These are phyloP conservation scores for Leptinotarsa rubiginosa DNA, from an alignment of 2,888 invertebrate species.

Conservation along the genomic window DNA sequence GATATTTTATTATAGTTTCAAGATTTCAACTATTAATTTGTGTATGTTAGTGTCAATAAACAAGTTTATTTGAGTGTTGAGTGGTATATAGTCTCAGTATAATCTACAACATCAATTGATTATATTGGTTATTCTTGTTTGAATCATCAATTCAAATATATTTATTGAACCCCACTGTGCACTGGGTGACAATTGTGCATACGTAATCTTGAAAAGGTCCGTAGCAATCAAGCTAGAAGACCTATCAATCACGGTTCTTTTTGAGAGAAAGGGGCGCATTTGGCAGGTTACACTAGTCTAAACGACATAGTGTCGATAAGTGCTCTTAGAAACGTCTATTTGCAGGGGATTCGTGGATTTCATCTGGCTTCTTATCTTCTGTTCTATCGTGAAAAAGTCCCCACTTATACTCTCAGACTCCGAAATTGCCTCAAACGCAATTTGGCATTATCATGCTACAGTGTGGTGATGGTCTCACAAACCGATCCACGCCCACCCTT, in stretches of 20 bases:
- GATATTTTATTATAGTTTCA: no score
- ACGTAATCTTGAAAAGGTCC: not conserved
- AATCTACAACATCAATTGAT: no score
- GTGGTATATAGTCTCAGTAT: no score
- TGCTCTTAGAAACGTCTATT: slow-evolving; percentile 27
- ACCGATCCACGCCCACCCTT: slow-evolving; percentile 21
- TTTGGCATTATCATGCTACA: slow-evolving; percentile 45
- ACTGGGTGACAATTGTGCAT: not conserved
- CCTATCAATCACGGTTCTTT: slow-evolving; percentile 31
- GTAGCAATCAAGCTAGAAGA: slow-evolving; percentile 20
- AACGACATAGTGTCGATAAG: slow-evolving; percentile 38
- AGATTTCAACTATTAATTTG: no score
- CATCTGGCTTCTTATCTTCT: slow-evolving; percentile 49
- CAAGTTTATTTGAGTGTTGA: no score
- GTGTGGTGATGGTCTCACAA: slow-evolving; percentile 9
- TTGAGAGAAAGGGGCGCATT: slow-evolving; percentile 31
- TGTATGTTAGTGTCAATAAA: no score
- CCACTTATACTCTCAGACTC: slow-evolving; percentile 36
- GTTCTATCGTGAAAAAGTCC: slow-evolving; percentile 46
- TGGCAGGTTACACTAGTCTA: slow-evolving; percentile 27
- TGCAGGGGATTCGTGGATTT: slow-evolving; percentile 44
- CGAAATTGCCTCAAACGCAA: slow-evolving; percentile 47
- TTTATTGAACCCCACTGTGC: not conserved
- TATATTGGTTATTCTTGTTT: no score
- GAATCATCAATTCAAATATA: no score